Evolutionary conservation across 1,140 invertebrate species (phyloP).

Genomic region (Sarcophaga bullata): DNA sequence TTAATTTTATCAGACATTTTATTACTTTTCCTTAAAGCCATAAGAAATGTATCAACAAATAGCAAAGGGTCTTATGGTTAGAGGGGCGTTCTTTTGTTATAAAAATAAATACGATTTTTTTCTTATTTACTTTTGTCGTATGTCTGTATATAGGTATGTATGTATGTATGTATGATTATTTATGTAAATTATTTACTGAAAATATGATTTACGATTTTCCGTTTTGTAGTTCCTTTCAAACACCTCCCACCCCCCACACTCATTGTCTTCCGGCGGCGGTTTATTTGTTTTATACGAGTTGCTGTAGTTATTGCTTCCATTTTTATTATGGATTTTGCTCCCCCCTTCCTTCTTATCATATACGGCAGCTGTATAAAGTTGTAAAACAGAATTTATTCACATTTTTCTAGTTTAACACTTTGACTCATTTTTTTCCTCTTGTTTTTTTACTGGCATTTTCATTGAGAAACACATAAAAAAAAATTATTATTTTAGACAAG

Average conservation of each 20-base stretch:
- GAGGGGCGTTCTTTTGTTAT: too few relatives aligned
- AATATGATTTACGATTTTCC: slow-evolving; percentile 23
- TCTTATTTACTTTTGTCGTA: too few relatives aligned
- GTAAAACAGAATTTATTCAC: slow-evolving; percentile 5
- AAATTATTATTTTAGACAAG: slow-evolving; percentile 20
- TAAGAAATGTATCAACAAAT: too few relatives aligned
- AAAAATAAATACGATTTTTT: too few relatives aligned
- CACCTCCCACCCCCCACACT: too few relatives aligned
- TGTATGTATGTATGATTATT: not conserved
- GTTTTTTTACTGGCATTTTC: not conserved
- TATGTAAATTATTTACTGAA: slow-evolving; percentile 19
- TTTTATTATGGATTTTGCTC: slow-evolving; percentile 11
- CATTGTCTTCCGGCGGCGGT: not conserved
- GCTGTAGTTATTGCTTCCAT: not conserved
- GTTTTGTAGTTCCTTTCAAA: not conserved
- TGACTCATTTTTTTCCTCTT: too few relatives aligned
- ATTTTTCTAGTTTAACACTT: slow-evolving; percentile 22
- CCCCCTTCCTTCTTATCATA: not conserved
- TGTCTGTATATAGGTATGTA: too few relatives aligned
- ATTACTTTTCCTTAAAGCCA: too few relatives aligned
- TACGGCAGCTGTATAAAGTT: too few relatives aligned
- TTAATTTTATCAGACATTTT: too few relatives aligned
- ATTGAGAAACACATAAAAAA: not conserved
- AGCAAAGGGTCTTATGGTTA: too few relatives aligned
- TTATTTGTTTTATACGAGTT: not conserved